phyloP scores from a whole-genome alignment of 2,113 vertebrate genomes.

The Elaphurus davidianus region DNA sequence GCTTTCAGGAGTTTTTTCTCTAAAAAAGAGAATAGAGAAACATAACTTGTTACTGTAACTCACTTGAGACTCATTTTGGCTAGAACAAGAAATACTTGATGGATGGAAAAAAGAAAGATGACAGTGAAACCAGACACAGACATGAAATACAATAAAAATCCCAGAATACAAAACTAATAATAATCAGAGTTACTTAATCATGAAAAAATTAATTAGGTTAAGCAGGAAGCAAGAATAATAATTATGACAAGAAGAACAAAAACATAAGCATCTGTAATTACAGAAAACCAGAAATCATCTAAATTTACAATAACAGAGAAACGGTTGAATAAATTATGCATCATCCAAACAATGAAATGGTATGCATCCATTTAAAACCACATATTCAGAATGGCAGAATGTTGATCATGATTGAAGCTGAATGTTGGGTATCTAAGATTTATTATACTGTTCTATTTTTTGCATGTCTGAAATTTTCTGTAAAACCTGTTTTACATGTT shows the following conservation, averaged over 20 bases:
- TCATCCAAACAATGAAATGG: background rate
- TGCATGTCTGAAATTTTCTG: background rate
- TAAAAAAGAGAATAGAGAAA: background rate
- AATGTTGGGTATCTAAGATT: background rate
- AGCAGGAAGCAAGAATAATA: constrained; percentile 50
- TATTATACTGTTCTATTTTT: background rate
- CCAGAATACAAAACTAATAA: constrained; percentile 16
- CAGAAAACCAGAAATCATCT: constrained; percentile 47
- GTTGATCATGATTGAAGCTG: background rate
- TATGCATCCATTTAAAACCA: background rate
- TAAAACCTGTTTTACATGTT: background rate
- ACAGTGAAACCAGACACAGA: background rate
- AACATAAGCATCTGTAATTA: constrained; percentile 31
- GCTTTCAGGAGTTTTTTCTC: background rate
- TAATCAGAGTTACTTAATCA: constrained; percentile 48
- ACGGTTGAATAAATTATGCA: constrained; percentile 35
- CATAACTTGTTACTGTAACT: background rate
- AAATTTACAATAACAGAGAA: constrained; percentile 16
- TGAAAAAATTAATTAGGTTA: constrained; percentile 58
- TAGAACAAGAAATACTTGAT: constrained; percentile 19
- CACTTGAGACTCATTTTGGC: constrained; percentile 9
- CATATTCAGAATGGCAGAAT: background rate
- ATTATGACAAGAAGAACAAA: constrained; percentile 26
- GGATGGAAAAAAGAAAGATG: constrained; percentile 41
- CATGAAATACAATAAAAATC: constrained; percentile 27